Conservation (phyloP, 2,797 vertebrate genomes). For the Sciurus vulgaris region DNA sequence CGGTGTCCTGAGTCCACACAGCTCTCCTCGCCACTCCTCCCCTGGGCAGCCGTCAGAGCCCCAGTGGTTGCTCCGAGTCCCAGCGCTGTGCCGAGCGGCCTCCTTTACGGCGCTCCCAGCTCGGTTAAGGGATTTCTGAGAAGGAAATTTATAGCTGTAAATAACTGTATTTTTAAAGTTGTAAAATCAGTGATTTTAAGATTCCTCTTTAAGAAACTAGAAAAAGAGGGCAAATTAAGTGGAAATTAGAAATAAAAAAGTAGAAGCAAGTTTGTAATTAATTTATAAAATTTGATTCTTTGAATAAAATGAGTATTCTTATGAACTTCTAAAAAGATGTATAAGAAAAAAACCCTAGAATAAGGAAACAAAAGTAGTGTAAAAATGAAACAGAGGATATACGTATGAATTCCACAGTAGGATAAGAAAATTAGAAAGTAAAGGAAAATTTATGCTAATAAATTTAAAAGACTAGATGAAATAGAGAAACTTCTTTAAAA, state of each 20-base stretch:
- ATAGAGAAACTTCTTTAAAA: not conserved
- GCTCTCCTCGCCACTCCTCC: no score
- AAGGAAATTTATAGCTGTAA: no score
- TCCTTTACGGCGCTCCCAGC: no score
- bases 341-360: not conserved
- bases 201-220: conserved; percentile 3
- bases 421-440: not conserved
- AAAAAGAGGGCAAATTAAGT: not conserved
- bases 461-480: not conserved
- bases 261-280: not conserved
- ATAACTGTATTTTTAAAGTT: no score
- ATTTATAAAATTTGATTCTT: no score
- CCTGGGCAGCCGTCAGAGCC: no score
- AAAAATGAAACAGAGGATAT: not conserved
- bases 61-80: no score
- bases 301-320: not conserved
- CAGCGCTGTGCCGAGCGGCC: no score
- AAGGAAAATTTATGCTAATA: not conserved
- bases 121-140: no score
- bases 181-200: not conserved
- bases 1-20: no score
- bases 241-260: not conserved
- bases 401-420: not conserved
- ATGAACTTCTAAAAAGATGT: not conserved
- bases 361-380: not conserved